Evolutionary conservation across 2,797 vertebrate genomes (phyloP).

Genomic region (Enteromius mattozi): DNA sequence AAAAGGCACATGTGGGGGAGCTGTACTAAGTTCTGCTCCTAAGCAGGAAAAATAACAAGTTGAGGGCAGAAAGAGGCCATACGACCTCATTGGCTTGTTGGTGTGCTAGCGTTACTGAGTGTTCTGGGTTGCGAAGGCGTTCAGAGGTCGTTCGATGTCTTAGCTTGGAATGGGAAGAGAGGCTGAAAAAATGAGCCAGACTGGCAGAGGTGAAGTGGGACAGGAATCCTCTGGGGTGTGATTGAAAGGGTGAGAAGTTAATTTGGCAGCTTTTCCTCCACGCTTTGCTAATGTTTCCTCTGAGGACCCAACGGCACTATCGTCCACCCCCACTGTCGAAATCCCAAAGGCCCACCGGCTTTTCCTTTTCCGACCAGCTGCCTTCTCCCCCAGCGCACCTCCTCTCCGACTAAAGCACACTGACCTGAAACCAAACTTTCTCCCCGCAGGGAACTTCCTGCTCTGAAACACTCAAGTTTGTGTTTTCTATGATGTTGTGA

Average conservation of each 20-base stretch:
- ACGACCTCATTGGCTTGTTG: constrained; percentile 52
- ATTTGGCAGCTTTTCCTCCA: constrained; percentile 99
- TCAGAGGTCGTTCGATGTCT: constrained; percentile 65
- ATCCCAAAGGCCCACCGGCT: constrained; percentile 40
- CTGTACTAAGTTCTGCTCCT: neutral
- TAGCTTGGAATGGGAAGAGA: constrained; percentile 71
- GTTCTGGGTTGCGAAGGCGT: constrained; percentile 54
- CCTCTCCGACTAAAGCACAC: constrained; percentile 88
- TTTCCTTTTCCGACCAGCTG: constrained; percentile 32
- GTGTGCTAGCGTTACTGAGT: constrained; percentile 56
- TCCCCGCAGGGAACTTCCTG: constrained; percentile 98
- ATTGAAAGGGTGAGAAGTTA: constrained; percentile 99
- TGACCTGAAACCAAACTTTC: constrained; percentile 97
- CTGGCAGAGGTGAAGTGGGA: constrained; percentile 87
- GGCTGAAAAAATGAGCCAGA: constrained; percentile 74
- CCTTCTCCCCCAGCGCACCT: constrained; percentile 75
- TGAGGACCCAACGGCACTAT: constrained; percentile 76
- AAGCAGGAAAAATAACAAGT: constrained; percentile 62
- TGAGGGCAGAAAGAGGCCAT: constrained; percentile 54
- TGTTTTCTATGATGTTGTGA: constrained; percentile 82
- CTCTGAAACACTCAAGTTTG: constrained; percentile 98
- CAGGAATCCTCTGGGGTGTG: constrained; percentile 98
- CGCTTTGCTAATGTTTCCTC: constrained; percentile 97
- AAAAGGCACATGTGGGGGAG: constrained; percentile 54
- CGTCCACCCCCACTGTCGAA: constrained; percentile 69